A percentile compares a stretch with the other conserved stretches of the same genome.
phyloP scores from a whole-genome alignment of 2,797 vertebrate species.

The Onychomys arenicola region DNA sequence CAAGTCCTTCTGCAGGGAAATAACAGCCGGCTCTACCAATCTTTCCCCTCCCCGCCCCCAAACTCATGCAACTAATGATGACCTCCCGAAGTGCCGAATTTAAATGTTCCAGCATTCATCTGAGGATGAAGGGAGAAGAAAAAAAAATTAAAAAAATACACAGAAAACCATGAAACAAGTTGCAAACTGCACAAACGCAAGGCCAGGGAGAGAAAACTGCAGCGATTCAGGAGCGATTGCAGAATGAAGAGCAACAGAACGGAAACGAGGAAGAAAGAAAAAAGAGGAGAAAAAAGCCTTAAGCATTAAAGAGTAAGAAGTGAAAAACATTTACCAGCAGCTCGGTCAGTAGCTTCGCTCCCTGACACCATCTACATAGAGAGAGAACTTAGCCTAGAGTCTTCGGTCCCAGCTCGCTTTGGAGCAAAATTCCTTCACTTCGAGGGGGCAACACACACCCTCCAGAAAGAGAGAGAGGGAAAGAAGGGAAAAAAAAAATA shows the following conservation, averaged over 20 bases:
- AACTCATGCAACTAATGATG: slow-evolving; percentile 87
- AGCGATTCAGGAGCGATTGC: slow-evolving; percentile 82
- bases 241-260: slow-evolving; percentile 67
- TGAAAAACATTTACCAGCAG: slow-evolving; percentile 88
- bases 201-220: slow-evolving; percentile 70
- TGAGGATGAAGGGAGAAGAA: slow-evolving; percentile 75
- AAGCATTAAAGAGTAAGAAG: slow-evolving; percentile 85
- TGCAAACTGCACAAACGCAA: slow-evolving; percentile 83
- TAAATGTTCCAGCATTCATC: slow-evolving; percentile 79
- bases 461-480: slow-evolving; percentile 80
- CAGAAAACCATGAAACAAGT: slow-evolving; percentile 83
- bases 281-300: slow-evolving; percentile 69
- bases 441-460: slow-evolving; percentile 80
- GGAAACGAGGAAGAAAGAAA: slow-evolving; percentile 70
- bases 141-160: slow-evolving; percentile 55
- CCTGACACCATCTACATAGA: slow-evolving; percentile 87
- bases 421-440: slow-evolving; percentile 88
- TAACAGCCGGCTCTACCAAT: slow-evolving; percentile 71
- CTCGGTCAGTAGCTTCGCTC: slow-evolving; percentile 87
- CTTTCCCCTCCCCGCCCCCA: slow-evolving; percentile 69
- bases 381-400: slow-evolving; percentile 87
- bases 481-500: slow-evolving; percentile 65
- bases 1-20: slow-evolving; percentile 83
- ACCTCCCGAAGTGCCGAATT: slow-evolving; percentile 87
- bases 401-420: slow-evolving; percentile 83